Conservation (phyloP, 2,113 vertebrate species). For the Limanda limanda region DNA sequence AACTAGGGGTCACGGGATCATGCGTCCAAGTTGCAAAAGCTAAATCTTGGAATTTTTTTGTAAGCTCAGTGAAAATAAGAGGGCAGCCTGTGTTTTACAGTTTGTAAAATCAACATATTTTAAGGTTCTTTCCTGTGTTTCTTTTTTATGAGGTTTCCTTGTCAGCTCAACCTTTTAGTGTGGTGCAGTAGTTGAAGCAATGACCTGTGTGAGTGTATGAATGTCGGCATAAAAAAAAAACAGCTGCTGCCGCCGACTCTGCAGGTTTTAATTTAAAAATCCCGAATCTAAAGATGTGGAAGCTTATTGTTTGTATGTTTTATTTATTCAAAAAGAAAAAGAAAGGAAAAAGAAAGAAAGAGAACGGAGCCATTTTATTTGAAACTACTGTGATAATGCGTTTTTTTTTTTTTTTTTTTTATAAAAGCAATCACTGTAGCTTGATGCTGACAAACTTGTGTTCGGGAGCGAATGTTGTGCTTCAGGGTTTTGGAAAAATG, state of each 20-base stretch:
- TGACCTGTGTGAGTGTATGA: conserved; percentile 14
- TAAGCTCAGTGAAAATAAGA: conserved; percentile 19
- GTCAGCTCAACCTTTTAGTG: conserved; percentile 28
- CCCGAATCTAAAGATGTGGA: conserved; percentile 29
- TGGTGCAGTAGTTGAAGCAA: conserved; percentile 44
- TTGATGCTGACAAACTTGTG: conserved; percentile 56
- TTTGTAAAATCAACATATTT: conserved; percentile 22
- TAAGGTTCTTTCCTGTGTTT: conserved; percentile 24
- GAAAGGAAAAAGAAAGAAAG: conserved; percentile 10
- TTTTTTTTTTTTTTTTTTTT: conserved; percentile 74
- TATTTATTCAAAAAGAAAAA: conserved; percentile 67
- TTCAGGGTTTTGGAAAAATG: conserved; percentile 46
- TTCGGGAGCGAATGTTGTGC: conserved; percentile 50
- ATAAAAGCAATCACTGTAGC: conserved; percentile 76
- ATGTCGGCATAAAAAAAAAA: conserved; percentile 12
- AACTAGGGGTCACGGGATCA: not conserved
- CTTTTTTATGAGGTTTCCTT: conserved; percentile 16
- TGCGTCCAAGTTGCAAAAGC: not conserved
- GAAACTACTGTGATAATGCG: conserved; percentile 72
- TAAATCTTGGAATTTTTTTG: conserved; percentile 18
- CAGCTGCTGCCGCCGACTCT: conserved; percentile 45
- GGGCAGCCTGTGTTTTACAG: conserved; percentile 27
- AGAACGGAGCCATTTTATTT: conserved; percentile 72
- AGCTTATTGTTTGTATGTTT: conserved; percentile 54
- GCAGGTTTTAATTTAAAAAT: conserved; percentile 24